Base-by-base conservation (phyloP, 1,140 invertebrate genomes). In the Agrilus planipennis region DNA sequence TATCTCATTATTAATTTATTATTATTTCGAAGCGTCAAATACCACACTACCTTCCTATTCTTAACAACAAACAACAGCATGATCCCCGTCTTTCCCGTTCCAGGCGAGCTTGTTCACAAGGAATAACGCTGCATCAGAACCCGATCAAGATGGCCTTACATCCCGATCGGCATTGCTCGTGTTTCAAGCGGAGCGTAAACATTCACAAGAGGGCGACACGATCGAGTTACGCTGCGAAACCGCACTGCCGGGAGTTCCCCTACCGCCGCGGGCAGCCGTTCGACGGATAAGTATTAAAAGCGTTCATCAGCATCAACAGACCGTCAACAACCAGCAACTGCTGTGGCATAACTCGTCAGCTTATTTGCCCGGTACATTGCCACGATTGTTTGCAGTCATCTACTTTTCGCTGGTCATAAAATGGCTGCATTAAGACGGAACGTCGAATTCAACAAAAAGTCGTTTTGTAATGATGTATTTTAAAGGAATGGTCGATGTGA, bases 181-280 rank as follows among this genome's bases (percentile, higher is more conserved):
- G 2, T 28, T 44, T 11, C 42, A 28, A 35, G 42, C 40, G 20
- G 35, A 40, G 20, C 18, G 27, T 17, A 39, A 34, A 21, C 21
- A 44, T 37, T 21, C 19, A 12, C 42, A 10, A 15, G 17, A 15
- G 17, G 30, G 31, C 22, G 27, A 31, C 9, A 22, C 35, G 12
- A 34, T 40, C 18, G 37, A 44, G 30, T 21, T 44, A 16, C 38
- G 27, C 20, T 44, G 42, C 42, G 27, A 39, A 19, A 29, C 42
- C 6, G 22, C 42, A 29, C 27, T 44, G 35, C 42, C 42, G 21
- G 42, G 42, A 16, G 32, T 44, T 20, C 42, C 42, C 1, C 27
- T 39, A 11, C 35, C 42, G 14, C 36, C 42, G 19, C 42, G 40
- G 19, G 23, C 36, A n/a, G 40, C 29, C 15, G 34, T 28, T 12